Percentiles rank a stretch among this genome's conserved stretches.
phyloP scores from a whole-genome alignment of 2,888 invertebrate genomes.

The Volucella zonaria region DNA sequence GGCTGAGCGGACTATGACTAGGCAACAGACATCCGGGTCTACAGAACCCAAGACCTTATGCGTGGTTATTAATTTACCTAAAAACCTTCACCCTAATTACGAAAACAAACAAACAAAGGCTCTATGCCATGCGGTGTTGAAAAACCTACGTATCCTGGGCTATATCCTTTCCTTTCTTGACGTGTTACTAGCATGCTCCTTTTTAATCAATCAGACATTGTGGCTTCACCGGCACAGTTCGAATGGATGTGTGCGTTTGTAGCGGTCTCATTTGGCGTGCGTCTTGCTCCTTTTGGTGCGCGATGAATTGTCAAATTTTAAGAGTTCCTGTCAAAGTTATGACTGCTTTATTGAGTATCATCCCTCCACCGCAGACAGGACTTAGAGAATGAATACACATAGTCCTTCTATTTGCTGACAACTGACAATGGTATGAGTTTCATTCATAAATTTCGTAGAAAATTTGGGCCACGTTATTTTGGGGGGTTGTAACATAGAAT shows the following conservation, averaged over 20 bases:
- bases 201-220: constrained; percentile 72
- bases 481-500: neutral
- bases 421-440: constrained; percentile 67
- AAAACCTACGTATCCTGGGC: neutral
- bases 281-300: constrained; percentile 42
- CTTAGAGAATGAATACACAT: neutral
- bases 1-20: constrained; percentile 12
- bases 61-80: constrained; percentile 71
- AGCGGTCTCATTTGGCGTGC: constrained; percentile 62
- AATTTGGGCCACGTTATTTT: constrained; percentile 59
- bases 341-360: constrained; percentile 72
- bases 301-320: constrained; percentile 71
- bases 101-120: constrained; percentile 66
- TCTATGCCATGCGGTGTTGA: constrained; percentile 8
- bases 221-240: constrained; percentile 19
- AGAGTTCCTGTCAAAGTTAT: constrained; percentile 71
- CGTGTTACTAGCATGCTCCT: constrained; percentile 71
- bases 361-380: constrained; percentile 36
- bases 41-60: constrained; percentile 37
- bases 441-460: constrained; percentile 68
- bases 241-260: constrained; percentile 12
- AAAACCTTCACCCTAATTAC: constrained; percentile 71
- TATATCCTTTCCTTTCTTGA: constrained; percentile 6
- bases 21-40: constrained; percentile 34
- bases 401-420: constrained; percentile 54